phyloP scores from a whole-genome alignment of 2,888 invertebrate species.

The Macrosoma leucophasiata region DNA sequence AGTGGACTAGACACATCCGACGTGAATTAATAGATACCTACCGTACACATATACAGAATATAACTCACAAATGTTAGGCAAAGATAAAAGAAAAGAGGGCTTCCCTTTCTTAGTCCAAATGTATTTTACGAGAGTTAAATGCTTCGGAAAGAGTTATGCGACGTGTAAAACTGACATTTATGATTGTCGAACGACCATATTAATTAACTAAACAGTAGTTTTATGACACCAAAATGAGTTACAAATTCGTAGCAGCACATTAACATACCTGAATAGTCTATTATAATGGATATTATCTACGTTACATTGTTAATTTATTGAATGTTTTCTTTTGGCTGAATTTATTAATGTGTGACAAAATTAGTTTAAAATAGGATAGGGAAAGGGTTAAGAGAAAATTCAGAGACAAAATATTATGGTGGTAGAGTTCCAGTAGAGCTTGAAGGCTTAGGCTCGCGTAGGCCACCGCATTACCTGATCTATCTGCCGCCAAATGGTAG shows the following conservation, averaged over 20 bases:
- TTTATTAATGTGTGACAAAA: no score
- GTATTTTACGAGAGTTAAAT: slow-evolving; percentile 42
- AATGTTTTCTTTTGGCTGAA: no score
- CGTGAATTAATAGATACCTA: slow-evolving; percentile 26
- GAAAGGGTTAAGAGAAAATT: no score
- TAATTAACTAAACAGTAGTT: slow-evolving; percentile 60
- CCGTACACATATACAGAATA: slow-evolving; percentile 24
- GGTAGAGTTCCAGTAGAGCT: no score
- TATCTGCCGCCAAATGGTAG: no score
- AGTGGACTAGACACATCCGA: slow-evolving; percentile 18
- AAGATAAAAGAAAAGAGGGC: slow-evolving; percentile 33
- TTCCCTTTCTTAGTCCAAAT: slow-evolving; percentile 28
- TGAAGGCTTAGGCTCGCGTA: no score
- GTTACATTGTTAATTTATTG: slow-evolving; percentile 7
- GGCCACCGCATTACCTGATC: no score
- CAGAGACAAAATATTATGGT: no score
- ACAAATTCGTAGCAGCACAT: slow-evolving; percentile 47
- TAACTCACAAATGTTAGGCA: slow-evolving; percentile 23
- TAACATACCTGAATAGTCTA: slow-evolving; percentile 41
- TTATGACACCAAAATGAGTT: slow-evolving; percentile 42
- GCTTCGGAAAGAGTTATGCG: slow-evolving; percentile 51
- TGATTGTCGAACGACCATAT: slow-evolving; percentile 49
- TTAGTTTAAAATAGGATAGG: no score
- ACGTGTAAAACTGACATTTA: slow-evolving; percentile 61
- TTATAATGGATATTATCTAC: slow-evolving; percentile 30